Percentiles rank a stretch among this genome's conserved stretches.
Evolutionary conservation across 2,113 vertebrate genomes (phyloP).

Genomic region (Gambusia affinis): DNA sequence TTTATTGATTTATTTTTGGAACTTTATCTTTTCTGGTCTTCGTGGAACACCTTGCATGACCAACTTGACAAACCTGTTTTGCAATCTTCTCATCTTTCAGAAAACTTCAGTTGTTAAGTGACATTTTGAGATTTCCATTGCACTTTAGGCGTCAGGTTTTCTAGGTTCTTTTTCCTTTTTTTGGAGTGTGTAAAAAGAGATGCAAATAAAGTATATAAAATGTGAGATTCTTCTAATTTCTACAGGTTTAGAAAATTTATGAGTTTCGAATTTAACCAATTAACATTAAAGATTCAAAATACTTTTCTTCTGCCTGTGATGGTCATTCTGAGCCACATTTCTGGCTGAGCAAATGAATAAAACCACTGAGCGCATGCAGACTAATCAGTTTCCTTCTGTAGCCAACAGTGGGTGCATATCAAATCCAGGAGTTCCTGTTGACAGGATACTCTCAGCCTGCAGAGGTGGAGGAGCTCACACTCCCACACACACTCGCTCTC

Average conservation of each 20-base stretch:
- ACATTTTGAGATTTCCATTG: neutral
- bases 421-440: constrained; percentile 80
- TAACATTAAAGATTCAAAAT: neutral
- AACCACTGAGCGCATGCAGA: constrained; percentile 37
- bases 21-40: neutral
- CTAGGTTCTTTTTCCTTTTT: neutral
- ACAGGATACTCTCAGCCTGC: constrained; percentile 72
- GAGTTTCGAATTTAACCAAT: neutral
- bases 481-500: constrained; percentile 30
- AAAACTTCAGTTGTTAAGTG: constrained; percentile 11
- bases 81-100: neutral
- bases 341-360: constrained; percentile 31
- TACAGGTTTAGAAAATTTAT: neutral
- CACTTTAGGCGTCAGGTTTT: neutral
- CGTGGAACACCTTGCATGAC: constrained; percentile 14
- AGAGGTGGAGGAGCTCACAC: constrained; percentile 59
- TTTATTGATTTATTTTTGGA: neutral
- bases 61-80: constrained; percentile 62
- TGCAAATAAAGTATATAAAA: neutral
- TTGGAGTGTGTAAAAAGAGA: neutral
- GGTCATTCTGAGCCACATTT: constrained; percentile 30
- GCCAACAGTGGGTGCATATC: constrained; percentile 61
- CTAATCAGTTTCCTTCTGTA: constrained; percentile 76
- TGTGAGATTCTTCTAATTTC: neutral
- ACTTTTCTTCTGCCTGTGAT: neutral